These are phyloP conservation scores for Nibea albiflora DNA, from an alignment of 2,113 vertebrate genomes.

Conservation along the genomic window DNA sequence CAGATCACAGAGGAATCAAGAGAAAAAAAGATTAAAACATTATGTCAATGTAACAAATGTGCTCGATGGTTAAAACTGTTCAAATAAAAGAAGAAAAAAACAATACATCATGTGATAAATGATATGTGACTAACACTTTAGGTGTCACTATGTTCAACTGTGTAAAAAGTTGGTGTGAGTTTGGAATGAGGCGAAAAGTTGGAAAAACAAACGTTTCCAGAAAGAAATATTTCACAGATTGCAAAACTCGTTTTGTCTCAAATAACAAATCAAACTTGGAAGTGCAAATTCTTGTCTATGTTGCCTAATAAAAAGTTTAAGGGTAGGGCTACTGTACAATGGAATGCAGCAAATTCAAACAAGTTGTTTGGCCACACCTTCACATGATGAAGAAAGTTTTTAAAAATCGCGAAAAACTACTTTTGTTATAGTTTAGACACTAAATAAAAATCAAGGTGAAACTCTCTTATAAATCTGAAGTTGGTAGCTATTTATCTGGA, in stretches of 20 bases:
- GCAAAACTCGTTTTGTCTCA: slow-evolving; percentile 7
- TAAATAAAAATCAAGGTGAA: not conserved
- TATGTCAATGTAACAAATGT: slow-evolving; percentile 1
- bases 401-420: slow-evolving; percentile 8
- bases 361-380: slow-evolving; percentile 69
- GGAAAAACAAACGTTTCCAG: not conserved
- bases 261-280: not conserved
- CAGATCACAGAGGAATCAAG: slow-evolving; percentile 24
- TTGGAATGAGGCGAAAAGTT: slow-evolving; percentile 10
- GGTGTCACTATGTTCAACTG: not conserved
- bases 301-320: slow-evolving; percentile 33
- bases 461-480: not conserved
- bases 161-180: slow-evolving; percentile 22
- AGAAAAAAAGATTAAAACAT: slow-evolving; percentile 6
- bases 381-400: slow-evolving; percentile 50
- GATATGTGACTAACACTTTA: not conserved
- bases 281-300: not conserved
- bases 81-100: not conserved
- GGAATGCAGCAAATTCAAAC: slow-evolving; percentile 69
- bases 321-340: slow-evolving; percentile 50
- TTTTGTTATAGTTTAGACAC: not conserved
- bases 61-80: not conserved
- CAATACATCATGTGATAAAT: not conserved
- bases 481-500: not conserved
- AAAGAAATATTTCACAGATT: not conserved